Base-by-base conservation (phyloP, 2,888 invertebrate genomes). In the Eulithis prunata region DNA sequence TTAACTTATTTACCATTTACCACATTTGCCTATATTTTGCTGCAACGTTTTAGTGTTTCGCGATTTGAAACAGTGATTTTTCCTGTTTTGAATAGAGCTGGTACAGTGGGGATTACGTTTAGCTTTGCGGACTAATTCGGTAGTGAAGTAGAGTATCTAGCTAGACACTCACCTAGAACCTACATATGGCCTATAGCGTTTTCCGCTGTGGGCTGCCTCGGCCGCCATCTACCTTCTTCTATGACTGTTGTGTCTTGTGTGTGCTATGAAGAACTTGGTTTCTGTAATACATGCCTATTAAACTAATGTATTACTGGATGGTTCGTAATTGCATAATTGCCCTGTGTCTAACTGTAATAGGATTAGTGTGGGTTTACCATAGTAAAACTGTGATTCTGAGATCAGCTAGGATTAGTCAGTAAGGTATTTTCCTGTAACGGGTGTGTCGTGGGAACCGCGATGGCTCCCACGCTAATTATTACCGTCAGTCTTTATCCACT, bases 381-480 rank as follows among this genome's bases (percentile, higher is more conserved):
- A 55, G 55, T 55, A 14, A 28, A 56, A 52, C 62, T 55, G 49
- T 46, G 62, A 66, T 62, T 66, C 55, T 7, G 41, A 57, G 62
- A 57, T 55, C 45, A 45, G 59, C 60, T 54, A 51, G 61, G 61
- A 61, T 68, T 64, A 61, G 60, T 57, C 53, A 54, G 57, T 57
- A 51, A 60, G 52, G 74, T 80, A 79, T 87, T 87, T 85, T 85
- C 85, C 85, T 85, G 84, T 80, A 81, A 78, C 79, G 83, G 81
- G 73, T 78, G 75, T 78, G 78, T 80, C 89, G 90, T 91, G 91
- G 83, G 91, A 91, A 90, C 80, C 71, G 68, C 76, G 72, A 71
- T 72, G 78, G 78, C 85, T 91, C 91, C 89, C 90, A 91, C 91
- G 89, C 85, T 88, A 87, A 90, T 91, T 21, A 21, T 21, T 89